Conservation (phyloP, 2,113 vertebrate genomes). For the Sebastes fasciatus region DNA sequence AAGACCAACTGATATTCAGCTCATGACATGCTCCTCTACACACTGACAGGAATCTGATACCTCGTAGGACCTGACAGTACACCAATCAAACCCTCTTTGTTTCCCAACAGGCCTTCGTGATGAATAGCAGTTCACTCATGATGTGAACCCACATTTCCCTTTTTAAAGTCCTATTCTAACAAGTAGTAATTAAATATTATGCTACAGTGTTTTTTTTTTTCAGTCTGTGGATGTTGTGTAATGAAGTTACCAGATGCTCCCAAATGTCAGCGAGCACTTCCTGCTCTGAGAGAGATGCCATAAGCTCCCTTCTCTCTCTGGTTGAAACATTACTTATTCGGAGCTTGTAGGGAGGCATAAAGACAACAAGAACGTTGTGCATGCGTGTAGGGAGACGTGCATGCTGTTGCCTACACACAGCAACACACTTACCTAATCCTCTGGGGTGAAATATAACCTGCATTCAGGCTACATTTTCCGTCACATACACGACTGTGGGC, state of each 20-base stretch:
- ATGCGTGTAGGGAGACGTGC: slow-evolving; percentile 13
- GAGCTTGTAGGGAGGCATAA: slow-evolving; percentile 23
- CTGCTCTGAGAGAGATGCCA: slow-evolving; percentile 46
- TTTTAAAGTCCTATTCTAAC: slow-evolving; percentile 9
- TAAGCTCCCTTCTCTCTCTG: slow-evolving; percentile 44
- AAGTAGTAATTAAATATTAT: slow-evolving; percentile 56
- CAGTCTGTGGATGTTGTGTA: slow-evolving; percentile 38
- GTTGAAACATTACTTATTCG: slow-evolving; percentile 61
- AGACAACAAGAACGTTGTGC: slow-evolving; percentile 34
- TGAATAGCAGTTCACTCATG: neutral
- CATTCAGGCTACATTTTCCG: slow-evolving; percentile 32
- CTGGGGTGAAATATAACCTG: slow-evolving; percentile 47
- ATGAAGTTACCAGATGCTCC: slow-evolving; percentile 76
- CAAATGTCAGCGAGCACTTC: slow-evolving; percentile 61
- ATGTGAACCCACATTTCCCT: neutral
- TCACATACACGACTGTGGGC: slow-evolving; percentile 24
- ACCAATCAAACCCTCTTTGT: slow-evolving; percentile 22
- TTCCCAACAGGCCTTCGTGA: slow-evolving; percentile 8
- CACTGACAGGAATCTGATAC: slow-evolving; percentile 46
- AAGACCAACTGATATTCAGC: slow-evolving; percentile 42
- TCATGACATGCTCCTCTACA: slow-evolving; percentile 5
- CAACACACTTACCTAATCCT: slow-evolving; percentile 13
- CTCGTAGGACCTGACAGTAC: neutral
- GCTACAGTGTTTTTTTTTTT: slow-evolving; percentile 15
- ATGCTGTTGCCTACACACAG: slow-evolving; percentile 1